Evolutionary conservation across 2,888 invertebrate genomes (phyloP), one percentile per base, ranked within the genome.

Genomic region (Drosophila multiciliata): DNA sequence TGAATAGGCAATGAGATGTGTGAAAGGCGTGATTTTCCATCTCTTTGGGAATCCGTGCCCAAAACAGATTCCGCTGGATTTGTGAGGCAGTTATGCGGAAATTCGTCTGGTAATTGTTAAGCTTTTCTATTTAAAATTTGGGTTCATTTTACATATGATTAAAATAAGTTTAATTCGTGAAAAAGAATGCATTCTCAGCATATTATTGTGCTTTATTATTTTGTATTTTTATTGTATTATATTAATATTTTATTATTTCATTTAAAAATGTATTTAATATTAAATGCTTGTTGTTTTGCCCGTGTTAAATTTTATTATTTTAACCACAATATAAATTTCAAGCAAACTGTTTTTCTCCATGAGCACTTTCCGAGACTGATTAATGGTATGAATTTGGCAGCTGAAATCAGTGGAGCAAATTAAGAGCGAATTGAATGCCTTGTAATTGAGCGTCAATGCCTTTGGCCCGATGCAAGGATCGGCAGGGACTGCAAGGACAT

Each of bases 1-100:
- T 52, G 64, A 53, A 69, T 29, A 52, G 26, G 33, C 32, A 32
- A 53, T 26, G 62, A 57, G 42, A 38, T 63, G 75, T n/a, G 69
- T 66, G 61, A 70, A 70, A 54, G 64, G 53, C 64, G 65, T 76
- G 64, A 80, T 67, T 66, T 62, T 49, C 50, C 60, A 29, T 53
- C 26, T 52, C 42, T 42, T 68, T 50, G 17, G 36, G 29, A 11
- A 9, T 26, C 23, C 38, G 48, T 53, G 64, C 61, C 5, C 3
- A 75, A 63, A 61, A 62, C 52, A 66, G 45, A 66, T 49, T 53
- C 49, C 17, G 49, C 35, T 20, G 35, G n/a, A 65, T 52, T 65
- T 55, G 33, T 20, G 20, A n/a, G 63, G 12, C 29, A n/a, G 20
- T 20, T 42, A n/a, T 36, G 29, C 35, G 29, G 29, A n/a, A 45